Percentiles rank a stretch among this genome's conserved stretches.
Evolutionary conservation across 2,888 invertebrate genomes (phyloP).

Genomic region (Pachycephus smyrnensis): DNA sequence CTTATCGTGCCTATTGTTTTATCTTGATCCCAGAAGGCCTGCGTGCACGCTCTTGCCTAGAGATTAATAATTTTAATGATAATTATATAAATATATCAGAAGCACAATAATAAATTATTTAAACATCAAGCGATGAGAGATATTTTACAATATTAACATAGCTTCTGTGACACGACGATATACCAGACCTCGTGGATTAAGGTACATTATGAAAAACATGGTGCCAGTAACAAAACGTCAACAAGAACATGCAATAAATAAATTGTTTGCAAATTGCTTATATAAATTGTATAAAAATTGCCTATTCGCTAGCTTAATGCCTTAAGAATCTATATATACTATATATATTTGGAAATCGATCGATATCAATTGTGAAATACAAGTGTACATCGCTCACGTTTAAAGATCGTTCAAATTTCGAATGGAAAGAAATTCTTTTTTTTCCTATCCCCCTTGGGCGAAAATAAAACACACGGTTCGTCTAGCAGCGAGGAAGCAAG

Average conservation of each 20-base stretch:
- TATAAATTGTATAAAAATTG: slow-evolving; percentile 52
- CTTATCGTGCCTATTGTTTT: not conserved
- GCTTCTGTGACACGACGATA: slow-evolving; percentile 1
- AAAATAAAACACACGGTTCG: not conserved
- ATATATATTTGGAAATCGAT: not conserved
- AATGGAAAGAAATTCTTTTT: not conserved
- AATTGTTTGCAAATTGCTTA: slow-evolving; percentile 45
- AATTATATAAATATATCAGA: slow-evolving; percentile 44
- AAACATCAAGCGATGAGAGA: slow-evolving; percentile 41
- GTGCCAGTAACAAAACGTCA: slow-evolving; percentile 31
- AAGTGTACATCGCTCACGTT: not conserved
- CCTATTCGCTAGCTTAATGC: slow-evolving; percentile 42
- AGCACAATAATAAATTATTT: slow-evolving; percentile 48
- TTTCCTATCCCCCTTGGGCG: slow-evolving; percentile 5
- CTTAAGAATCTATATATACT: slow-evolving; percentile 31
- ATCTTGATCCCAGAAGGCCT: not conserved
- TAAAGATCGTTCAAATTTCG: not conserved
- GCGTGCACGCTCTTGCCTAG: slow-evolving; percentile 1
- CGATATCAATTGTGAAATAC: not conserved
- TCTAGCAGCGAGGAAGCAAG: not conserved
- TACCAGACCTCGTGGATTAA: slow-evolving; percentile 8
- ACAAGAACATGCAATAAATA: slow-evolving; percentile 43
- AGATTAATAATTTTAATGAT: slow-evolving; percentile 19
- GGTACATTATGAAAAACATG: slow-evolving; percentile 20
- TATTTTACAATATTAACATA: slow-evolving; percentile 31